Evolutionary conservation across 2,113 vertebrate genomes (phyloP).

Genomic region (Pipa parva): DNA sequence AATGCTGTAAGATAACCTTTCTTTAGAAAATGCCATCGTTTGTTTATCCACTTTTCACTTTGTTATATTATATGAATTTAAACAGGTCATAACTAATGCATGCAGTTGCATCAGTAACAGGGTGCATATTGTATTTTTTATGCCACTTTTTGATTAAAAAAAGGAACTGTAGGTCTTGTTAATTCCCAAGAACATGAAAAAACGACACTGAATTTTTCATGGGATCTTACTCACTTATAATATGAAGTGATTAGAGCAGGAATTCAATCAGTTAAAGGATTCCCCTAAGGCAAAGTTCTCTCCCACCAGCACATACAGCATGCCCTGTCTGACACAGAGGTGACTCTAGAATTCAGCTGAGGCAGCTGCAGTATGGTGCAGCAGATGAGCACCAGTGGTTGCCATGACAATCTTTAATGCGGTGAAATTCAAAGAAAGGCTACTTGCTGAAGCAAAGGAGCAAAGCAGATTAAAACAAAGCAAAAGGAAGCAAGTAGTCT

Average conservation of each 20-base stretch:
- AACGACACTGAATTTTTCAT: conserved; percentile 1
- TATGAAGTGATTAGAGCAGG: conserved; percentile 52
- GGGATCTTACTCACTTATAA: conserved; percentile 24
- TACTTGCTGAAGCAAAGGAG: conserved; percentile 45
- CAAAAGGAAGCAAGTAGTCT: conserved; percentile 47
- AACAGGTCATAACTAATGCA: neutral
- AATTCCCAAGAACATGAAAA: neutral
- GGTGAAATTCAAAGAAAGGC: conserved; percentile 54
- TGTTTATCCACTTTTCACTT: neutral
- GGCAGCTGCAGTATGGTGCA: conserved; percentile 60
- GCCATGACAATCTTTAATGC: conserved; percentile 76
- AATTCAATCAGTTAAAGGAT: conserved; percentile 45
- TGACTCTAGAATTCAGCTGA: conserved; percentile 53
- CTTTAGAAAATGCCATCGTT: too few relatives aligned
- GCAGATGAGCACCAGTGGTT: conserved; percentile 76
- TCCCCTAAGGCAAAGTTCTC: conserved; percentile 51
- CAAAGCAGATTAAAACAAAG: conserved; percentile 45
- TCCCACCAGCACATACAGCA: conserved; percentile 53
- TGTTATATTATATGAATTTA: neutral
- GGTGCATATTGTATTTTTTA: conserved; percentile 13
- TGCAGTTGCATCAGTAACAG: conserved; percentile 9
- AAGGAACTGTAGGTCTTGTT: conserved; percentile 11
- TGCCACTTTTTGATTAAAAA: neutral
- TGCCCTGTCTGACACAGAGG: conserved; percentile 53
- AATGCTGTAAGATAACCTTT: too few relatives aligned